Percentiles rank a stretch among this genome's conserved stretches.
These are phyloP conservation scores for Perca schrenkii DNA, from an alignment of 2,113 vertebrate species.

Conservation along the genomic window DNA sequence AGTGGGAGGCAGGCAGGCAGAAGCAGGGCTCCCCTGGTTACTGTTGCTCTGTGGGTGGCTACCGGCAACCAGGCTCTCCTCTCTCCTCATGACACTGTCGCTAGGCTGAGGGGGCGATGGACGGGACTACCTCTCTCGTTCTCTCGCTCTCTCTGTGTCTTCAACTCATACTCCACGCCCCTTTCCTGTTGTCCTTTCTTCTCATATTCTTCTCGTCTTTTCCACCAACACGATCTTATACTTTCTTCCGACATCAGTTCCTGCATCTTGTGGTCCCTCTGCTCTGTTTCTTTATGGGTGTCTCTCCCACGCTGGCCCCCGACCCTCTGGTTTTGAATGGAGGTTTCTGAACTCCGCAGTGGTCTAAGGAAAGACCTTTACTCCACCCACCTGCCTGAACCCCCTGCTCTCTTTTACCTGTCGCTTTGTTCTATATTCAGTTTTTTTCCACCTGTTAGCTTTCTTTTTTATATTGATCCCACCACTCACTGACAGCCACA, in stretches of 20 bases:
- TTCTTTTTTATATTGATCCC: slow-evolving; percentile 21
- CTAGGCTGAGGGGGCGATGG: slow-evolving; percentile 78
- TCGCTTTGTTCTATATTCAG: slow-evolving; percentile 27
- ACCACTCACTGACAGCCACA: neutral
- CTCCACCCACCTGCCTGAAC: slow-evolving; percentile 47
- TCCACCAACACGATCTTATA: slow-evolving; percentile 48
- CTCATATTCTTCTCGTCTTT: slow-evolving; percentile 21
- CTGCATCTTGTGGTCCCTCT: slow-evolving; percentile 5
- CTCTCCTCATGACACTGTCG: slow-evolving; percentile 61
- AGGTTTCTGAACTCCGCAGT: slow-evolving; percentile 70
- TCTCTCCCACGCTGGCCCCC: slow-evolving; percentile 49
- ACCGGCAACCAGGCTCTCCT: slow-evolving; percentile 75
- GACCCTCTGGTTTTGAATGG: slow-evolving; percentile 52
- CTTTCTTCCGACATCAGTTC: slow-evolving; percentile 19
- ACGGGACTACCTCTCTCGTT: slow-evolving; percentile 66
- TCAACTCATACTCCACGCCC: slow-evolving; percentile 63
- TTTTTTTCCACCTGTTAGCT: slow-evolving; percentile 8
- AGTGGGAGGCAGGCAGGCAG: slow-evolving; percentile 78
- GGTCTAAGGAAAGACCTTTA: slow-evolving; percentile 72
- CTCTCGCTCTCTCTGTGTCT: slow-evolving; percentile 48
- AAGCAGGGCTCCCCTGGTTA: slow-evolving; percentile 82
- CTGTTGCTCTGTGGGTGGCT: slow-evolving; percentile 80
- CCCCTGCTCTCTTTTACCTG: slow-evolving; percentile 36
- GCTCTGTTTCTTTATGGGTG: slow-evolving; percentile 41
- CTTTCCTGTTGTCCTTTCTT: slow-evolving; percentile 60